Conservation (phyloP, 2,113 vertebrate genomes). For the Bettongia penicillata region DNA sequence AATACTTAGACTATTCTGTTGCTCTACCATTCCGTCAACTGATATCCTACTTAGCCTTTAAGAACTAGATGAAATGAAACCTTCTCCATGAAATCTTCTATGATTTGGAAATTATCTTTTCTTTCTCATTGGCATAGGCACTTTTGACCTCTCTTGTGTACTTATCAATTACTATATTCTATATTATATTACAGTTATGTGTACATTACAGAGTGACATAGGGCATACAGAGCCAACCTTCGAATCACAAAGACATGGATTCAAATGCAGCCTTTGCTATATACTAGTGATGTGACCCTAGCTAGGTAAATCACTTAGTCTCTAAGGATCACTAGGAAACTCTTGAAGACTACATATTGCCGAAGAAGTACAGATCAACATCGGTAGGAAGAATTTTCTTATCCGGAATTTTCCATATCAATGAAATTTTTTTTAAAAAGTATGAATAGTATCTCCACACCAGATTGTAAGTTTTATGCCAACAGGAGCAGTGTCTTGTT, state of each 20-base stretch:
- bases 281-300: neutral
- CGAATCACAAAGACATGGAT: neutral
- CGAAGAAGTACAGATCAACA: neutral
- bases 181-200: neutral
- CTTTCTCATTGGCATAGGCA: neutral
- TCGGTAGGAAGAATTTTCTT: neutral
- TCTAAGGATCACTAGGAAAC: neutral
- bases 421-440: neutral
- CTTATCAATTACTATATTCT: neutral
- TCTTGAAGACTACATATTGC: neutral
- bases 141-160: neutral
- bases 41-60: neutral
- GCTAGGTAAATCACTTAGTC: neutral
- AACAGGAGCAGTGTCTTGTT: neutral
- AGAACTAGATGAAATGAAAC: neutral
- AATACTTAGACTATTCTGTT: neutral
- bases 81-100: neutral
- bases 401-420: neutral
- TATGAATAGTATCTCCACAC: neutral
- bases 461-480: neutral
- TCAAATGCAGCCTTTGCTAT: neutral
- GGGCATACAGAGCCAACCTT: neutral
- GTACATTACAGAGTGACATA: neutral
- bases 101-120: neutral
- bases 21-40: neutral